phyloP scores from a whole-genome alignment of 2,888 invertebrate genomes.

The Nasonovia ribisnigri region DNA sequence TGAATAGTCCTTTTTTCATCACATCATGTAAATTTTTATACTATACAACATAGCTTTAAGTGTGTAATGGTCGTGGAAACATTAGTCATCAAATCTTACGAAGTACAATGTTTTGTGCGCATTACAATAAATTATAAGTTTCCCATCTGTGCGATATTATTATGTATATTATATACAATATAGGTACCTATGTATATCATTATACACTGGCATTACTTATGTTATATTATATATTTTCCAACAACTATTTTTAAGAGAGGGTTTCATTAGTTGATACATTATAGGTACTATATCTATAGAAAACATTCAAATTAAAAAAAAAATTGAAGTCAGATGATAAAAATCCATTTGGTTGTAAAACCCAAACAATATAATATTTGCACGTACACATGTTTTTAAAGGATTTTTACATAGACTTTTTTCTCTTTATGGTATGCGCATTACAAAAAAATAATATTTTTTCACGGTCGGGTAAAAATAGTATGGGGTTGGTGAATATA shows the following conservation, averaged over 20 bases:
- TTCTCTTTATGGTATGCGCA: conserved; percentile 11
- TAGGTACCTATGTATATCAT: neutral
- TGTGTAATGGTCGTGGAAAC: neutral
- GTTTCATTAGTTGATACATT: neutral
- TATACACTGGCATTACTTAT: neutral
- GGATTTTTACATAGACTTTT: conserved; percentile 21
- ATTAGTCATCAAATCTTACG: conserved; percentile 30
- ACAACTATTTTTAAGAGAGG: neutral
- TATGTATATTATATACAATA: too few species aligned
- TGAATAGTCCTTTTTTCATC: neutral
- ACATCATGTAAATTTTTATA: neutral
- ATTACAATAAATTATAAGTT: neutral
- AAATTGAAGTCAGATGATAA: neutral
- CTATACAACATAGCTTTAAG: too few species aligned
- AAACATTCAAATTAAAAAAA: conserved; percentile 8
- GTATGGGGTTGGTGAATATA: neutral
- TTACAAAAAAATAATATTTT: neutral
- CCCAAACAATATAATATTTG: conserved; percentile 28
- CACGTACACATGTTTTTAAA: conserved; percentile 1
- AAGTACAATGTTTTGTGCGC: neutral
- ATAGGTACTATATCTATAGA: neutral
- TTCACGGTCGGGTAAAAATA: conserved; percentile 6
- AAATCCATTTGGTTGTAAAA: conserved; percentile 17
- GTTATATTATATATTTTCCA: neutral
- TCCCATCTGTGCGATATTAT: neutral